phyloP scores from a whole-genome alignment of 2,797 vertebrate genomes.

The Danio choprae region DNA sequence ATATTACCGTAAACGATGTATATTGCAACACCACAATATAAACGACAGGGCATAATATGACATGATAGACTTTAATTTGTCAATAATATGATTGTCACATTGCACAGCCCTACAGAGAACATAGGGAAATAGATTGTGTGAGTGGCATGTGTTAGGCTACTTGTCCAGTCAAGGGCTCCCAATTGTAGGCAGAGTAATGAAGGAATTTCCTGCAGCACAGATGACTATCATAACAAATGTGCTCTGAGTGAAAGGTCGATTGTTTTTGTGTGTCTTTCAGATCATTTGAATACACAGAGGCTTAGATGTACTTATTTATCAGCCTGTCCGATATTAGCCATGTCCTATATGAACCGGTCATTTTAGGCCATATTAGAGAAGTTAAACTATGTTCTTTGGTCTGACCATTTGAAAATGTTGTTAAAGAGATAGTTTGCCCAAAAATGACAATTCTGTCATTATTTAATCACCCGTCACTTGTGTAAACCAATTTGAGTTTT shows the following conservation, averaged over 20 bases:
- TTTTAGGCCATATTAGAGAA: not conserved
- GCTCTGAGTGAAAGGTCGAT: conserved; percentile 45
- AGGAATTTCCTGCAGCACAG: conserved; percentile 60
- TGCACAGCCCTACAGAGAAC: no score
- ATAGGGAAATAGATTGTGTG: not conserved
- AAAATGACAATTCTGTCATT: no score
- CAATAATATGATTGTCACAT: no score
- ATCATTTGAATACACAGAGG: conserved; percentile 17
- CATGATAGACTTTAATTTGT: no score
- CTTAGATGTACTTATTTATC: conserved; percentile 19
- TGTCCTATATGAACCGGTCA: not conserved
- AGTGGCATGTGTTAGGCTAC: conserved; percentile 17
- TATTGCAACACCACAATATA: no score
- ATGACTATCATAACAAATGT: conserved; percentile 51
- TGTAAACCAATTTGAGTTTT: no score
- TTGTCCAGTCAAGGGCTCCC: conserved; percentile 36
- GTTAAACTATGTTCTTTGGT: not conserved
- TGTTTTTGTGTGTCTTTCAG: conserved; percentile 46
- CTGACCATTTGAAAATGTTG: not conserved
- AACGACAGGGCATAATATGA: no score
- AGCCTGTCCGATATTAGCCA: not conserved
- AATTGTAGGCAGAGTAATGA: conserved; percentile 45
- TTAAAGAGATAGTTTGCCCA: no score
- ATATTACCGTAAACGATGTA: no score
- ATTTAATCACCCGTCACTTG: no score